Evolutionary conservation across 2,113 vertebrate species (phyloP).

Genomic region (Colaptes auratus): DNA sequence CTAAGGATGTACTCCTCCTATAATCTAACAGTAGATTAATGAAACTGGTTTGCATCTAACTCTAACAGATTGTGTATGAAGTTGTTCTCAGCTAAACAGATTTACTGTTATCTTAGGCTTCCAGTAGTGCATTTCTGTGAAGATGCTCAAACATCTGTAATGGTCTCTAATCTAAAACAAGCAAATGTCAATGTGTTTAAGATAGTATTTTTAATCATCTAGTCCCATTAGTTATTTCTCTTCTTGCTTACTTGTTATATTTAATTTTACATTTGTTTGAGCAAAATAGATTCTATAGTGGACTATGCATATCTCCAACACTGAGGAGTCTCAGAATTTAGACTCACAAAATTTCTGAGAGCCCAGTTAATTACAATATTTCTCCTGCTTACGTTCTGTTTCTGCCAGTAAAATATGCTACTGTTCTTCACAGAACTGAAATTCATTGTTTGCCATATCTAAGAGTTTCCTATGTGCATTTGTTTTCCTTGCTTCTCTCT

Average conservation of each 20-base stretch:
- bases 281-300: neutral
- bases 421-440: neutral
- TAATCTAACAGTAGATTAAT: constrained; percentile 3
- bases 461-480: neutral
- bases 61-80: neutral
- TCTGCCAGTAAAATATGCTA: neutral
- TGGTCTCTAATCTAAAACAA: neutral
- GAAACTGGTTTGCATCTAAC: neutral
- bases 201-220: neutral
- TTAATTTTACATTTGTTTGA: neutral
- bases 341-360: neutral
- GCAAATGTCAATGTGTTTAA: neutral
- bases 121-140: neutral
- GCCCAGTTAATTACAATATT: neutral
- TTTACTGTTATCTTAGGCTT: neutral
- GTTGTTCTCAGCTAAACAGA: neutral
- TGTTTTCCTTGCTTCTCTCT: neutral
- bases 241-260: neutral
- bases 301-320: neutral
- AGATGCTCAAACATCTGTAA: neutral
- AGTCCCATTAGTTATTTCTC: neutral
- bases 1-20: neutral
- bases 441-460: neutral
- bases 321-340: neutral
- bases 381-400: neutral